Base-by-base conservation (phyloP, 2,113 vertebrate species). In the Menidia beryllina region DNA sequence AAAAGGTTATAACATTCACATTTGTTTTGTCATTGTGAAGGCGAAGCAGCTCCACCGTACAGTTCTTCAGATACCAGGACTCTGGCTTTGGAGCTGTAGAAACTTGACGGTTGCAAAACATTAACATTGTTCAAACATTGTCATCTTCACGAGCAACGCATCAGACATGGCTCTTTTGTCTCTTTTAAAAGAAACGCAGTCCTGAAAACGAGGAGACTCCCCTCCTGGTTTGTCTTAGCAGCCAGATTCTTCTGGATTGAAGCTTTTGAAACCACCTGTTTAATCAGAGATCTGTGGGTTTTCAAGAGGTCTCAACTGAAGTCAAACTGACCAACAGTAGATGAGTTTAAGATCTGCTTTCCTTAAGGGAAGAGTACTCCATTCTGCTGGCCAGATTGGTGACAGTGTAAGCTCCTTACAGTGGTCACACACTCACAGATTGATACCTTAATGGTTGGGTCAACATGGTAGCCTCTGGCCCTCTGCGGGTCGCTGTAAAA, bases 401-500 rank as follows among this genome's bases (percentile, higher is more conserved):
- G 34, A 80, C 76, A 39, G 30, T 43, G 9, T 49, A 67, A 79
- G 45, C 68, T 48, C 71, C 67, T 61, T 23, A 20, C 57, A 51
- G 57, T 62, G 45, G 51, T 38, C 48, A 30, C 68, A 53, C 63
- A 43, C 20, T 17, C 55, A 52, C 58, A 68, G 79, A 82, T 72
- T 82, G 77, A 83, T 62, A 69, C 64, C 30, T 62, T 84, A 84
- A 82, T 88, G 87, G 86, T 88, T 86, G 83, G 85, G 72, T 79
- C 85, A 86, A 50, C 41, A 75, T 86, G 82, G 83, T 89, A 23
- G 86, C 81, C 83, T 69, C 48, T 68, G 83, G 86, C 64, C 68
- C 73, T 89, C 74, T 82, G 80, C 75, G 55, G 65, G 26, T 64
- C 60, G 83, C 70, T 59, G 49, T 61, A n/a, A 36, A 75, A 55